Evolutionary conservation across 2,113 vertebrate genomes (phyloP).

Genomic region (Grantiella picta): DNA sequence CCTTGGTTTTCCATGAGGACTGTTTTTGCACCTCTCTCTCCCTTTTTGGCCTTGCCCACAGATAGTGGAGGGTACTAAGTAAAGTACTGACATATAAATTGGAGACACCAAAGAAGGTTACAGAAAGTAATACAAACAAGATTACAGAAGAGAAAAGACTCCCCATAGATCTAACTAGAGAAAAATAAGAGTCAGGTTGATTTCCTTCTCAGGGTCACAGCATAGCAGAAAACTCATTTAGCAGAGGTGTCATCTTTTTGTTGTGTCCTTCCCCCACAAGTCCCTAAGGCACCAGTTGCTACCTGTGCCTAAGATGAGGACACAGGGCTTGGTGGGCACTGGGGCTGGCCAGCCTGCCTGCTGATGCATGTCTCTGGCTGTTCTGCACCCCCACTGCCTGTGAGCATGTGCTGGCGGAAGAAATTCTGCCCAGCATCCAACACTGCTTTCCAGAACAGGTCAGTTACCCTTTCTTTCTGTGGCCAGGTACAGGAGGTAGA

Average conservation of each 20-base stretch:
- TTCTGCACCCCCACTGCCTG: not conserved
- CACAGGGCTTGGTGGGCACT: fast-evolving
- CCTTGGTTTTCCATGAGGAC: not conserved
- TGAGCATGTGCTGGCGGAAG: not conserved
- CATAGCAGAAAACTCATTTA: not conserved
- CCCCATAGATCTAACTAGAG: not conserved
- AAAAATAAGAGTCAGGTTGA: not conserved
- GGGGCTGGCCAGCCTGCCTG: not conserved
- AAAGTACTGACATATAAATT: not conserved
- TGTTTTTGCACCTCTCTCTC: not conserved
- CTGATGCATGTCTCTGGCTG: not conserved
- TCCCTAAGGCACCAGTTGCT: not conserved
- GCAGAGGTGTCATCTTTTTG: not conserved
- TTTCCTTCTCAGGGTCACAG: not conserved
- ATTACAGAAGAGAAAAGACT: not conserved
- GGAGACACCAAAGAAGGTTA: not conserved
- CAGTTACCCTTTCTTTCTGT: not conserved
- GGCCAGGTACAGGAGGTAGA: not conserved
- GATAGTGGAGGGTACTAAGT: not conserved
- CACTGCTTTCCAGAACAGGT: not conserved
- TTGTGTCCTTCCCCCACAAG: not conserved
- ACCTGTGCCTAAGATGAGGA: not conserved
- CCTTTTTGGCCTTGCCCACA: not conserved
- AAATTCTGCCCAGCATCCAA: not conserved
- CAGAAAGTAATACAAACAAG: not conserved